Percentiles rank a stretch among this genome's conserved stretches.
phyloP scores from a whole-genome alignment of 2,113 vertebrate genomes.

The Cololabis saira region DNA sequence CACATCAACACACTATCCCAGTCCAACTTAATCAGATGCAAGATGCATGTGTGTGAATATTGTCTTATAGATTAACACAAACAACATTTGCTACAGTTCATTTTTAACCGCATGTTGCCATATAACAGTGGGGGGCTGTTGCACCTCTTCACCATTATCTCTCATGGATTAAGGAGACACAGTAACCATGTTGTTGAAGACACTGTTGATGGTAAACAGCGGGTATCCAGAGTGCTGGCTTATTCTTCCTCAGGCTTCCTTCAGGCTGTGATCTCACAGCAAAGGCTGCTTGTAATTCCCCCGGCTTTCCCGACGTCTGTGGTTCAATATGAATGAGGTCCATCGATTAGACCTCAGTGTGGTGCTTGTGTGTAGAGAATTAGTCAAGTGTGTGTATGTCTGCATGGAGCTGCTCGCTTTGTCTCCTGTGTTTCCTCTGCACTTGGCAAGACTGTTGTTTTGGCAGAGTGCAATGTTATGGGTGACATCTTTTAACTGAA shows the following conservation, averaged over 20 bases:
- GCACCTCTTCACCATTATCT: constrained; percentile 17
- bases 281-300: constrained; percentile 75
- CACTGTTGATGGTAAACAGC: constrained; percentile 36
- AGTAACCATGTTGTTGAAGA: constrained; percentile 27
- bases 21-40: too few species aligned
- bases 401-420: constrained; percentile 39
- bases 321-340: constrained; percentile 77
- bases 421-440: constrained; percentile 39
- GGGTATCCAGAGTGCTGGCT: constrained; percentile 33
- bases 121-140: background rate
- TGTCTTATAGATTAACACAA: background rate
- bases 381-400: constrained; percentile 30
- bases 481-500: constrained; percentile 50
- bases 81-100: background rate
- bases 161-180: constrained; percentile 6
- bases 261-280: constrained; percentile 62
- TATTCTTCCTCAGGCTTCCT: constrained; percentile 51
- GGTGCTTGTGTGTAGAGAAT: constrained; percentile 39
- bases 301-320: constrained; percentile 69
- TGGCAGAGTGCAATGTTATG: constrained; percentile 41
- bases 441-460: constrained; percentile 58
- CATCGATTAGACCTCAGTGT: constrained; percentile 74
- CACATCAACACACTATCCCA: too few species aligned
- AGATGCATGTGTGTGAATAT: background rate
- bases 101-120: background rate